phyloP scores from a whole-genome alignment of 2,113 vertebrate species.

The Psettodes erumei region DNA sequence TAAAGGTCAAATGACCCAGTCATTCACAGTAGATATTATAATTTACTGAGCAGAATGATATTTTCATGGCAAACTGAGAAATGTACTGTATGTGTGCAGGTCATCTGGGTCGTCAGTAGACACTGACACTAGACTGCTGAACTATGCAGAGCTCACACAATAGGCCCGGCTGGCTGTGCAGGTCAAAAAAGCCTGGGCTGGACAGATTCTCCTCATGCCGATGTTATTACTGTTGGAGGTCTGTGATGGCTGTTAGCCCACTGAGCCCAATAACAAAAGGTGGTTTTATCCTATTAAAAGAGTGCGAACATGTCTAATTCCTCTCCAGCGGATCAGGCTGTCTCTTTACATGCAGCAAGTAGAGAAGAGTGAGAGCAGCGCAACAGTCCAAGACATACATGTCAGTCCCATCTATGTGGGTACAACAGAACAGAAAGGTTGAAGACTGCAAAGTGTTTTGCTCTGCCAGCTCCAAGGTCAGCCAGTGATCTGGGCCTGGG shows the following conservation, averaged over 20 bases:
- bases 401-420: conserved; percentile 13
- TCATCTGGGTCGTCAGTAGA: conserved; percentile 30
- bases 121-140: conserved; percentile 65
- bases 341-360: conserved; percentile 3
- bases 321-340: conserved; percentile 19
- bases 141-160: conserved; percentile 53
- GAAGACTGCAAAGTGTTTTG: conserved; percentile 1
- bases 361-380: neutral
- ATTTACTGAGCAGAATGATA: neutral
- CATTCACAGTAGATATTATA: neutral
- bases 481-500: conserved; percentile 34
- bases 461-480: conserved; percentile 58
- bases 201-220: conserved; percentile 60
- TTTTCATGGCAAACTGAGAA: neutral
- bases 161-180: conserved; percentile 24
- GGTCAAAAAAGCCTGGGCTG: conserved; percentile 50
- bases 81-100: neutral
- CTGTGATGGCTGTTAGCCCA: conserved; percentile 36
- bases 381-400: conserved; percentile 7
- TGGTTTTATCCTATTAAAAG: conserved; percentile 59
- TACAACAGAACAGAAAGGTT: neutral
- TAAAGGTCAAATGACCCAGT: neutral
- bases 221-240: conserved; percentile 65
- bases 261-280: conserved; percentile 60
- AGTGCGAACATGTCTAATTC: conserved; percentile 54